Percentiles rank a stretch among this genome's conserved stretches.
These are phyloP conservation scores for Corydoras sp. DNA, from an alignment of 2,113 vertebrate genomes.

Conservation along the genomic window DNA sequence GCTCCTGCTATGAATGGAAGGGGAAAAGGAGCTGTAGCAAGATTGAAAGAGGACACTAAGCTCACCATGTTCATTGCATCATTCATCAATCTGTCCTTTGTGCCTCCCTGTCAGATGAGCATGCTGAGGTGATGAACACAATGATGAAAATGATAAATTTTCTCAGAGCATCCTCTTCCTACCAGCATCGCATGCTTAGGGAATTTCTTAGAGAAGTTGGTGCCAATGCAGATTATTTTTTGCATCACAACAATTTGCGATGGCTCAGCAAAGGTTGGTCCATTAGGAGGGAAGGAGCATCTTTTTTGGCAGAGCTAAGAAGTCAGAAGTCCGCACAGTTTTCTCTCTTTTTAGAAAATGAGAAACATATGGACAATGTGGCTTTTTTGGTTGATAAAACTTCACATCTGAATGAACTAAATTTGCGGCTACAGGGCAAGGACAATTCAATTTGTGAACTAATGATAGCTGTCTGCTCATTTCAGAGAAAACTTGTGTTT, in stretches of 20 bases:
- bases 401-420: slow-evolving; percentile 29
- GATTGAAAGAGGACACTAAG: slow-evolving; percentile 35
- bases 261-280: slow-evolving; percentile 11
- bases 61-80: slow-evolving; percentile 36
- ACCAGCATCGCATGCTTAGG: slow-evolving; percentile 33
- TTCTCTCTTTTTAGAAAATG: slow-evolving; percentile 16
- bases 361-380: slow-evolving; percentile 29
- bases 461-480: slow-evolving; percentile 38
- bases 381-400: slow-evolving; percentile 32
- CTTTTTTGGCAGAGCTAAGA: slow-evolving; percentile 34
- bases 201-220: slow-evolving; percentile 36
- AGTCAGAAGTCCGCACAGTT: slow-evolving; percentile 16
- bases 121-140: slow-evolving; percentile 16
- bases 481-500: slow-evolving; percentile 41
- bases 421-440: slow-evolving; percentile 34
- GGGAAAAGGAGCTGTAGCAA: slow-evolving; percentile 38
- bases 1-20: slow-evolving; percentile 34
- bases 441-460: slow-evolving; percentile 35
- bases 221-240: slow-evolving; percentile 26
- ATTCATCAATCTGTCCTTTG: slow-evolving; percentile 40
- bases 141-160: slow-evolving; percentile 19
- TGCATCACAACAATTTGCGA: slow-evolving; percentile 30
- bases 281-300: slow-evolving; percentile 10
- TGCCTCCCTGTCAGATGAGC: slow-evolving; percentile 35
- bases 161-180: slow-evolving; percentile 33